Percentiles rank a stretch among this genome's conserved stretches.
These are phyloP conservation scores for Zelleria hepariella DNA, from an alignment of 2,888 invertebrate genomes.

Conservation along the genomic window DNA sequence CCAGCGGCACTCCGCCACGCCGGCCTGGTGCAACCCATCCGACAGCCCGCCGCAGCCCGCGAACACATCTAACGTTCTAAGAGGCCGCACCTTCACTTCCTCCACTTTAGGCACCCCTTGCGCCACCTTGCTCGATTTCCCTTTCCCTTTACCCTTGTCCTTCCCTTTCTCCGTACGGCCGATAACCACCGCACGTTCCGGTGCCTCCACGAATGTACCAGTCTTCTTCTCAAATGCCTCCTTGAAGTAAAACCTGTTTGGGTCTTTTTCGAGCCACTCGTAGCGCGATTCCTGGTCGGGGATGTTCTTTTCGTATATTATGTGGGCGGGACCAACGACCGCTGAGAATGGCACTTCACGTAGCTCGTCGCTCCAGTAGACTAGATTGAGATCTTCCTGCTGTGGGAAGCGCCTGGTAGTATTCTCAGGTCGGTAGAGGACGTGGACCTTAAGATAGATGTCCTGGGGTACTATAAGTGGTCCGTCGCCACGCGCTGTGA, in stretches of 20 bases:
- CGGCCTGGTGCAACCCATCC: constrained; percentile 79
- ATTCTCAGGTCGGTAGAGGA: constrained; percentile 83
- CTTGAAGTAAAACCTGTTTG: constrained; percentile 81
- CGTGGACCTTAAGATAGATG: constrained; percentile 76
- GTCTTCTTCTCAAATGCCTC: constrained; percentile 74
- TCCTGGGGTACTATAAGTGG: constrained; percentile 68
- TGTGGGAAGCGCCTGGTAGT: constrained; percentile 75
- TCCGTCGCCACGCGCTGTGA: constrained; percentile 68
- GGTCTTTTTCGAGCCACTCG: constrained; percentile 76
- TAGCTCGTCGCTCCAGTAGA: constrained; percentile 86
- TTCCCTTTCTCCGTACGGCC: constrained; percentile 75
- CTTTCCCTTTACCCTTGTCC: constrained; percentile 78
- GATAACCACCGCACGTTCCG: constrained; percentile 69
- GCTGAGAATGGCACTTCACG: constrained; percentile 69
- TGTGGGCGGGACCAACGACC: constrained; percentile 79
- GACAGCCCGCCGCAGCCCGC: constrained; percentile 90
- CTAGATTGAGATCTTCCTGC: constrained; percentile 78
- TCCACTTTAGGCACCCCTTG: constrained; percentile 24
- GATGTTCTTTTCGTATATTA: constrained; percentile 75
- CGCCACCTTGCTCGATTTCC: constrained; percentile 63
- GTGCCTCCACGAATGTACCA: constrained; percentile 74
- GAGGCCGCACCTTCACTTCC: constrained; percentile 51
- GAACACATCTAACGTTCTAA: constrained; percentile 84
- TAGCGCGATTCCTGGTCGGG: constrained; percentile 60
- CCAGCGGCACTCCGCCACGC: constrained; percentile 80